These are phyloP conservation scores for Aurelia aurita DNA, from an alignment of 30 jellyfish, hydroid and myxozoan genomes.

Conservation along the genomic window DNA sequence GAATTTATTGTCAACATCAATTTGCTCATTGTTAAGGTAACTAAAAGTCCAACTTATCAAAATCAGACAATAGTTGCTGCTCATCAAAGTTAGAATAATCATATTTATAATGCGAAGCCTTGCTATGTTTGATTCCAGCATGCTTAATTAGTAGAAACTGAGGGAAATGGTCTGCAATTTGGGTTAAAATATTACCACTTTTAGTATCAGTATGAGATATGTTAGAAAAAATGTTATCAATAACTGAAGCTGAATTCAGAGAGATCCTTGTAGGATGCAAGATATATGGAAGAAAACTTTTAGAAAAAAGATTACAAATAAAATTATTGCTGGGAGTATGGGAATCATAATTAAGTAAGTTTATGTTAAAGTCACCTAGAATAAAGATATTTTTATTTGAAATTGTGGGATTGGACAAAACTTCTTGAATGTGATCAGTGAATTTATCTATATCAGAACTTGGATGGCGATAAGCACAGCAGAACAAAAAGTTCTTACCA, in stretches of 20 bases:
- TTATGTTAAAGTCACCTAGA: constrained; percentile 23
- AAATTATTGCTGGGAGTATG: constrained; percentile 14
- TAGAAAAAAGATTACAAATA: not conserved
- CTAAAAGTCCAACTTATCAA: constrained; percentile 18
- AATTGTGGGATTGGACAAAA: constrained; percentile 1
- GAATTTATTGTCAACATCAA: not conserved
- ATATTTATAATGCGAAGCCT: constrained; percentile 16
- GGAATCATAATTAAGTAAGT: constrained; percentile 4
- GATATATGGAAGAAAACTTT: constrained; percentile 39
- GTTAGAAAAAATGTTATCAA: constrained; percentile 52
- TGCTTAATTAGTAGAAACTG: constrained; percentile 15
- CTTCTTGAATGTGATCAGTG: constrained; percentile 27
- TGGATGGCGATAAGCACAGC: constrained; percentile 52
- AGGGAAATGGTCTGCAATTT: constrained; percentile 37
- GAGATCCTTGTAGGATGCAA: constrained; percentile 36
- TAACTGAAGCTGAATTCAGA: constrained; percentile 37
- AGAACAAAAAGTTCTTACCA: constrained; percentile 24
- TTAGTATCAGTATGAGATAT: constrained; percentile 5
- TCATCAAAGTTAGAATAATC: constrained; percentile 29
- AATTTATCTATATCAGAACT: constrained; percentile 2
- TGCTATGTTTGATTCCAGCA: constrained; percentile 7
- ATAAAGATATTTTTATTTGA: constrained; percentile 10
- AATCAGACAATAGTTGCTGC: constrained; percentile 11
- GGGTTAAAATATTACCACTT: constrained; percentile 35
- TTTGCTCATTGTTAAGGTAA: not conserved